These are phyloP conservation scores for Phytoseiulus persimilis DNA, from an alignment of 2,888 invertebrate species.

Conservation along the genomic window DNA sequence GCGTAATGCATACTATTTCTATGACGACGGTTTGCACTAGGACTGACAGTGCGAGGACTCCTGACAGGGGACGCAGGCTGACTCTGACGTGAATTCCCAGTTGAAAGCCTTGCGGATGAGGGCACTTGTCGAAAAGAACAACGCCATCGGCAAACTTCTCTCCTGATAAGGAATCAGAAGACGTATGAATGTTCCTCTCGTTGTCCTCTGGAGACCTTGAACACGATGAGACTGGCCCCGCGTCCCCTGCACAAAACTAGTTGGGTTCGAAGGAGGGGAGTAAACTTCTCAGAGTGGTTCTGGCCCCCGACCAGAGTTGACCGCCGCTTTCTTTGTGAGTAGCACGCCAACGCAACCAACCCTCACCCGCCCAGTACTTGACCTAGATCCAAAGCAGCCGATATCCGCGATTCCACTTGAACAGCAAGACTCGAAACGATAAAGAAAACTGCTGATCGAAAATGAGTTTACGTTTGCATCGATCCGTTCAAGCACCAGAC, in stretches of 20 bases:
- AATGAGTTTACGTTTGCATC: background rate
- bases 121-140: background rate
- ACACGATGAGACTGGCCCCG: background rate
- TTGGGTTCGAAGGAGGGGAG: background rate
- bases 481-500: background rate
- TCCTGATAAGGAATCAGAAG: background rate
- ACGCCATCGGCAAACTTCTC: background rate
- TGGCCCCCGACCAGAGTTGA: background rate
- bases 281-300: background rate
- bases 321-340: background rate
- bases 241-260: background rate
- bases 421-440: background rate
- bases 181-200: no score
- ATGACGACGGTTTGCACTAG: background rate
- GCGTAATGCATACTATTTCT: background rate
- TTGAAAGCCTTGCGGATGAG: background rate
- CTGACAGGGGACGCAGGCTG: background rate
- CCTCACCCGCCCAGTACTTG: background rate
- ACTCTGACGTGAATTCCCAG: background rate
- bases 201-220: background rate
- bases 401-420: background rate
- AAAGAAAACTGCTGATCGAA: background rate
- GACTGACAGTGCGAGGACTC: background rate
- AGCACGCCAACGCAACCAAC: background rate
- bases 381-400: background rate